Percentiles rank a stretch among this genome's conserved stretches.
These are phyloP conservation scores for Berghia stephanieae DNA, from an alignment of 1,140 invertebrate genomes.

Conservation along the genomic window DNA sequence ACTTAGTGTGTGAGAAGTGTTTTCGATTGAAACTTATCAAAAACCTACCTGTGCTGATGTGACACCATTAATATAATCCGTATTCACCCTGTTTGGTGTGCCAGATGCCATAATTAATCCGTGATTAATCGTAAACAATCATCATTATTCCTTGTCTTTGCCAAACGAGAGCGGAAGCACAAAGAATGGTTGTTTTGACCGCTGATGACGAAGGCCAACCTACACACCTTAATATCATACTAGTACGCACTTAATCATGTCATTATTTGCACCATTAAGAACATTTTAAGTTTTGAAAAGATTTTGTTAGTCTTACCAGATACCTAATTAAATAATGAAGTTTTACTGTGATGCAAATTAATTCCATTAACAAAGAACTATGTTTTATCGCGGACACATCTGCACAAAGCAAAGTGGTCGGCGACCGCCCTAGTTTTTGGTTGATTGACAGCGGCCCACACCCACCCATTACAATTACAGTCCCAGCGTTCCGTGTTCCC, in stretches of 20 bases:
- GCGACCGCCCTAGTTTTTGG: constrained; percentile 25
- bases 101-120: constrained; percentile 37
- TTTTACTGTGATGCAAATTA: background rate
- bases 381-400: background rate
- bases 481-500: constrained; percentile 3
- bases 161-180: constrained; percentile 1
- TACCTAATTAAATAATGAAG: background rate
- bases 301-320: background rate
- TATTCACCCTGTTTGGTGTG: constrained; percentile 36
- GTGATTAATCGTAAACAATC: background rate
- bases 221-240: constrained; percentile 6
- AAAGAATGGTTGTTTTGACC: constrained; percentile 35
- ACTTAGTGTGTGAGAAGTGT: background rate
- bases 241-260: background rate
- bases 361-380: background rate
- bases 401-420: background rate
- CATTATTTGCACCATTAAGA: background rate
- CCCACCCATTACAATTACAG: constrained; percentile 23
- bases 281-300: background rate
- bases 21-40: constrained; percentile 24
- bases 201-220: constrained; percentile 13
- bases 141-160: background rate
- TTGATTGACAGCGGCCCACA: constrained; percentile 33
- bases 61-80: constrained; percentile 51
- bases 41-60: constrained; percentile 55